Percentiles rank a stretch among this genome's conserved stretches.
phyloP scores from a whole-genome alignment of 2,888 invertebrate species.

The Drosophila robusta region DNA sequence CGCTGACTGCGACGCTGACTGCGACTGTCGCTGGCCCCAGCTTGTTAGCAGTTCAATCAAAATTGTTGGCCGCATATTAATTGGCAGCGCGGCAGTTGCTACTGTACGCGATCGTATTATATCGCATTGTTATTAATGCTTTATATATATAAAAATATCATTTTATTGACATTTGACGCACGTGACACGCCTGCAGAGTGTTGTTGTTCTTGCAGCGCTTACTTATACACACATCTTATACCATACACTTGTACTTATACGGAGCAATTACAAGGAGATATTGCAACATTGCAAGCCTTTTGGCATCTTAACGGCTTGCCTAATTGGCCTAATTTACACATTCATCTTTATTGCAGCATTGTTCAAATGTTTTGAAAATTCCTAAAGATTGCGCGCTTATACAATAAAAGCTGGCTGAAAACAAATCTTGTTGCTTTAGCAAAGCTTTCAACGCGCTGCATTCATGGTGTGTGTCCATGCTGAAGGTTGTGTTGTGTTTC shows the following conservation, averaged over 20 bases:
- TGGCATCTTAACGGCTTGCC: too few relatives aligned
- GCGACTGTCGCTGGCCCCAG: conserved; percentile 16
- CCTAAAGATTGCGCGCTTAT: too few relatives aligned
- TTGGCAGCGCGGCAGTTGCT: conserved; percentile 50
- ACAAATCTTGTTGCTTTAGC: neutral
- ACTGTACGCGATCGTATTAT: conserved; percentile 59
- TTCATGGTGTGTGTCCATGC: conserved; percentile 14
- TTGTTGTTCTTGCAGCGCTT: conserved; percentile 1
- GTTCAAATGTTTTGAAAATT: neutral
- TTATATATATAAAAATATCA: conserved; percentile 47
- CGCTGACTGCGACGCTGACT: neutral
- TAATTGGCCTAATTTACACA: neutral
- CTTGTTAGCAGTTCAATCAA: conserved; percentile 70
- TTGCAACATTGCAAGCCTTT: too few relatives aligned
- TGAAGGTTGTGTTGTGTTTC: neutral
- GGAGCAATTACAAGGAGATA: neutral
- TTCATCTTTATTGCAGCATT: neutral
- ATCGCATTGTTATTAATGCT: conserved; percentile 60
- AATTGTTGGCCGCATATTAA: conserved; percentile 74
- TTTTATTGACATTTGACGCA: conserved; percentile 72
- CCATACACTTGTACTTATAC: neutral
- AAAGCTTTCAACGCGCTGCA: conserved; percentile 1
- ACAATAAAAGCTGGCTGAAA: neutral
- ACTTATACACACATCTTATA: neutral
- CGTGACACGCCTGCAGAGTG: conserved; percentile 62